Evolutionary conservation across 2,888 invertebrate genomes (phyloP).

Genomic region (Eulithis prunata): DNA sequence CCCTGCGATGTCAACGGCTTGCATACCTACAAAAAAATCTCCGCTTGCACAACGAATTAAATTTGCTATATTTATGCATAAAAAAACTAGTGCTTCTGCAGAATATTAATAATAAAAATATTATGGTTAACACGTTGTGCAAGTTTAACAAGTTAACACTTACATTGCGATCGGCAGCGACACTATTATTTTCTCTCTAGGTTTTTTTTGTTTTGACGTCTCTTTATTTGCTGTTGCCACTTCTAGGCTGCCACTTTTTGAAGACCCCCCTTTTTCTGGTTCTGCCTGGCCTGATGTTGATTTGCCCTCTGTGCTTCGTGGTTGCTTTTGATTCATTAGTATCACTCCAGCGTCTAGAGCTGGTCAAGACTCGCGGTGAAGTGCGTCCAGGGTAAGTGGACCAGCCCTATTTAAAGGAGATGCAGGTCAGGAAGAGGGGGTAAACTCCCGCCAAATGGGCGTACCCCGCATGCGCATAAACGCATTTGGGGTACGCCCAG

Average conservation of each 20-base stretch:
- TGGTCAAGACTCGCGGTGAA: slow-evolving; percentile 1
- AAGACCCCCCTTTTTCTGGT: background rate
- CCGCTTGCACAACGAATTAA: background rate
- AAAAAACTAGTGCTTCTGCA: background rate
- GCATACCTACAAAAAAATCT: background rate
- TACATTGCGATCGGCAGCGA: background rate
- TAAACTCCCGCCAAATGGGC: background rate
- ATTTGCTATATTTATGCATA: background rate
- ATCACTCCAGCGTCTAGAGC: background rate
- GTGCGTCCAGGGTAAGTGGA: background rate
- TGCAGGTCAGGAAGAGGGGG: background rate
- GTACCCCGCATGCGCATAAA: background rate
- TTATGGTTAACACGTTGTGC: background rate
- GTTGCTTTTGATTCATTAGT: background rate
- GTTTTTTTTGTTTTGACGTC: background rate
- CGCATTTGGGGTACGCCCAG: background rate
- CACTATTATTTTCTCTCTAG: background rate
- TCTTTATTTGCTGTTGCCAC: background rate
- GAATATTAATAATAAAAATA: background rate
- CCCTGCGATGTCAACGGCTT: too few species aligned
- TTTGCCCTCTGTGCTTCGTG: background rate
- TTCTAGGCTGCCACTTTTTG: too few species aligned
- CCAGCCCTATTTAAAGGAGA: background rate
- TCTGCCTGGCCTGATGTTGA: background rate
- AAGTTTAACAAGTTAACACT: background rate